Evolutionary conservation across 1,140 invertebrate genomes (phyloP), one percentile per base, ranked within the genome.

Genomic region (Cydia splendana): DNA sequence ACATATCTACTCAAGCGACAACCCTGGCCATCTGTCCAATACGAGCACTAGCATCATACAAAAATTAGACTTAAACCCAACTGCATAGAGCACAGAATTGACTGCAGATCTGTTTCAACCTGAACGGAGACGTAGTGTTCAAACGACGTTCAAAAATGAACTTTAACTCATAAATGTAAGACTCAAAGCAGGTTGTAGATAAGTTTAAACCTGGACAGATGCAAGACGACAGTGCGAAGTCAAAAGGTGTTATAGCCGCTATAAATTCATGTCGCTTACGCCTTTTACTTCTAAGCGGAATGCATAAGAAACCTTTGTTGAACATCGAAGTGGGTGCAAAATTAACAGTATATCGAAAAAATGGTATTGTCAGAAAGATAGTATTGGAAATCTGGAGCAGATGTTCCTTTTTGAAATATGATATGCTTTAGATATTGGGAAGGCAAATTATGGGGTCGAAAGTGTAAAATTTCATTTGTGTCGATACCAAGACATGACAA

Each of bases 311-410:
- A 12, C 20, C 57, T 62, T 62, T 62, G 57, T 62, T 62, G 3
- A 13, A n/a, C 7, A 57, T 18, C 53, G 57, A 62, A 87, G 81
- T 88, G 83, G 86, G 85, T 87, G 86, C 86, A 79, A 88, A 87
- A 82, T 83, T 81, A 82, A 86, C 82, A 79, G 80, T 78, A 79
- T 83, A 38, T n/a, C 71, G 57, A 69, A 77, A 57, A 69, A 75
- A 75, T 62, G 4, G 57, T 62, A 62, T 62, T 62, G 57, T 62
- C 51, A 53, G 51, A 53, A 53, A 15, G 38, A 48, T 12, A 18
- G 18, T 62, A 62, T 62, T 62, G 57, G 57, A 62, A 62, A 62
- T 62, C 9, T 62, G 57, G 57, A 24, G 57, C 57, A 62, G 57
- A 62, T 62, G 57, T 62, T 62, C 57, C 18, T 12, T 62, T 24